Conservation (phyloP, 2,888 invertebrate genomes). For the Ichneumoninae sp. region DNA sequence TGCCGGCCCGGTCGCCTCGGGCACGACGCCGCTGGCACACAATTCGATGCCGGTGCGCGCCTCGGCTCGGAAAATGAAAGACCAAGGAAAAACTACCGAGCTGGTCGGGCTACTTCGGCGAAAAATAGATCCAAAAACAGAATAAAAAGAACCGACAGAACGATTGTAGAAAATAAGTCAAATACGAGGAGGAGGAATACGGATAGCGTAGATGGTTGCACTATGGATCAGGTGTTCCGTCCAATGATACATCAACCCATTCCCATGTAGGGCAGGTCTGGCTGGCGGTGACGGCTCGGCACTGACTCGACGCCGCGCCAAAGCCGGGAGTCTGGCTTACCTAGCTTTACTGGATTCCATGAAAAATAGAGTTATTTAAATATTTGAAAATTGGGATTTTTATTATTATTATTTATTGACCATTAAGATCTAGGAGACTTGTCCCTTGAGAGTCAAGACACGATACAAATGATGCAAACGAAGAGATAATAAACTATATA, state of each 20-base stretch:
- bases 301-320: no score
- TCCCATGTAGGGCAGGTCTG: background rate
- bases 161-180: background rate
- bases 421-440: no score
- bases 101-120: background rate
- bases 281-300: no score
- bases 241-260: background rate
- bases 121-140: background rate
- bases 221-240: background rate
- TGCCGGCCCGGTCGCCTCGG: slow-evolving; percentile 60
- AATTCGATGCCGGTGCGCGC: slow-evolving; percentile 37
- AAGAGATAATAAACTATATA: no score
- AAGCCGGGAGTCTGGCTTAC: no score
- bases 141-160: background rate
- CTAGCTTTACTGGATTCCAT: no score
- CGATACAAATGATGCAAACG: no score
- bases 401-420: no score
- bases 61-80: slow-evolving; percentile 30
- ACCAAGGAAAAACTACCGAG: slow-evolving; percentile 8
- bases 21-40: slow-evolving; percentile 53
- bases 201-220: background rate
- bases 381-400: no score
- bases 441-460: no score
- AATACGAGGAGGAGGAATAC: slow-evolving; percentile 18
- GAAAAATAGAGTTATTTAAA: no score